Evolutionary conservation across 2,888 invertebrate species (phyloP).

Genomic region (Diploptera punctata): DNA sequence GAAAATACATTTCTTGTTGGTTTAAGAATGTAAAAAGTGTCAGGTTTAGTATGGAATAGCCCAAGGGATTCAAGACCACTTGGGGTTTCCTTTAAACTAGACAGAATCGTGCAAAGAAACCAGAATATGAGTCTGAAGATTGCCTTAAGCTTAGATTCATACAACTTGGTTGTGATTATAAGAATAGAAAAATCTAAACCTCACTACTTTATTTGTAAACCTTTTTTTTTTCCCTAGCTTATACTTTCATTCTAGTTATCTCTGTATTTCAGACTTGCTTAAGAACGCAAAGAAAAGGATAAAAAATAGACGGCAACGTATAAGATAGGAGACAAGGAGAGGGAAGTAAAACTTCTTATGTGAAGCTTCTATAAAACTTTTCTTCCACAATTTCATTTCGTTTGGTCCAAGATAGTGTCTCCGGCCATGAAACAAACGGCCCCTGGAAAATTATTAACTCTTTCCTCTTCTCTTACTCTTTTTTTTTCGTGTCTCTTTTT

Average conservation of each 20-base stretch:
- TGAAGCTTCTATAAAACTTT: constrained; percentile 11
- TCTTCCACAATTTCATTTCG: constrained; percentile 36
- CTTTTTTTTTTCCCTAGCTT: background rate
- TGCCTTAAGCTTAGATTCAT: background rate
- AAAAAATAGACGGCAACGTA: too few species aligned
- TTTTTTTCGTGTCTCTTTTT: too few species aligned
- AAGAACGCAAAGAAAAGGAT: background rate
- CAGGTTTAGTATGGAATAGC: background rate
- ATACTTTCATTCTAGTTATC: background rate
- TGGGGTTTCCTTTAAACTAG: background rate
- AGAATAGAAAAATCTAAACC: background rate
- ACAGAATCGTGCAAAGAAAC: background rate
- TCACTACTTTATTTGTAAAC: background rate
- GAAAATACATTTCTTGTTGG: too few species aligned
- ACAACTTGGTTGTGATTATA: background rate
- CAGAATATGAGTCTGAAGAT: background rate
- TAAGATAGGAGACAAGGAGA: background rate
- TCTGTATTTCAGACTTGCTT: constrained; percentile 7
- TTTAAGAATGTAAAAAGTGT: background rate
- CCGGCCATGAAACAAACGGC: constrained; percentile 31
- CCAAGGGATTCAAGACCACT: background rate
- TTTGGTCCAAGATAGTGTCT: constrained; percentile 29
- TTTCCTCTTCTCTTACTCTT: too few species aligned
- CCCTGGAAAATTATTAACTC: constrained; percentile 28
- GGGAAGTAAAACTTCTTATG: background rate